A percentile compares a stretch with the other conserved stretches of the same genome.
Evolutionary conservation across 23 tunicate genomes (phyloP).

Genomic region (Phallusia fumigata): DNA sequence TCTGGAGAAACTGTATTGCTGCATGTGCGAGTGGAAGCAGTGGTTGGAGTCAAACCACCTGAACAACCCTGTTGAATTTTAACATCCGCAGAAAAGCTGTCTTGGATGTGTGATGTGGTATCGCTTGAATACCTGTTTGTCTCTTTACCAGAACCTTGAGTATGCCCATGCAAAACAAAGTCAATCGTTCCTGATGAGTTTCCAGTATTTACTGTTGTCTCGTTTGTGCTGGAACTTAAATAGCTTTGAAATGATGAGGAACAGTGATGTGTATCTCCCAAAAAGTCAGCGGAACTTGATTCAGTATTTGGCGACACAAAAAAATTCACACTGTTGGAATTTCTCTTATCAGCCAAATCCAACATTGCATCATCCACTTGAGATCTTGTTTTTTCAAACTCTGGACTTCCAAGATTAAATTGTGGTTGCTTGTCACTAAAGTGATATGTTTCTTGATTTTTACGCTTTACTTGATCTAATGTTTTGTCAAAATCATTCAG

Average conservation of each 20-base stretch:
- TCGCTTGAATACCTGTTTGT: neutral
- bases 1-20: too few relatives aligned
- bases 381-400: neutral
- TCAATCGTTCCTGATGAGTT: neutral
- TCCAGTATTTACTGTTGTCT: neutral
- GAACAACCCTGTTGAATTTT: neutral
- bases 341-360: too few relatives aligned
- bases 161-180: neutral
- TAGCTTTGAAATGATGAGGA: neutral
- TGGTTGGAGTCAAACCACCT: neutral
- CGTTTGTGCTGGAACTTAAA: neutral
- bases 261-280: neutral
- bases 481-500: slow-evolving; percentile 56
- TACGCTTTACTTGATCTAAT: slow-evolving; percentile 36
- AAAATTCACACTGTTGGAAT: neutral
- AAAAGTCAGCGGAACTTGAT: neutral
- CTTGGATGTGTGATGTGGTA: neutral
- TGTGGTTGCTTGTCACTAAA: neutral
- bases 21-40: too few relatives aligned
- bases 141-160: neutral
- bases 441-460: slow-evolving; percentile 30
- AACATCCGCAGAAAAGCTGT: neutral
- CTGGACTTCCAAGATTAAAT: neutral
- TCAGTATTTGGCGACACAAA: neutral
- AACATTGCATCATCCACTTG: neutral